Percentiles rank a stretch among this genome's conserved stretches.
These are phyloP conservation scores for Leptarthrus brevirostris DNA, from an alignment of 2,888 invertebrate genomes.

Conservation along the genomic window DNA sequence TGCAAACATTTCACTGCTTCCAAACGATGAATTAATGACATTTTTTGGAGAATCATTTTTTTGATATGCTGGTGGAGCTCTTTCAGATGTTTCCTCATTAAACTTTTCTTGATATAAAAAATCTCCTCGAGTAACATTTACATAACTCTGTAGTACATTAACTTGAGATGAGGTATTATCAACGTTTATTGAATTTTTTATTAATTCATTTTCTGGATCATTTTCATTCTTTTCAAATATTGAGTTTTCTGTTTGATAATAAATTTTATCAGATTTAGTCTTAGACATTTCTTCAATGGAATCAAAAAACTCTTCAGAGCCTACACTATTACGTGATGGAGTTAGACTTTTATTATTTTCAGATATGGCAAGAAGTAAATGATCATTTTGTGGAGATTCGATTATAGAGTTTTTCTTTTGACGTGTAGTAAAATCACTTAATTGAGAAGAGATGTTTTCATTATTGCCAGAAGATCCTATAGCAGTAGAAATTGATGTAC, in stretches of 20 bases:
- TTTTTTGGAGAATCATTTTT: not conserved
- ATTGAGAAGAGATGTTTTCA: constrained; percentile 1
- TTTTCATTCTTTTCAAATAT: too few species aligned
- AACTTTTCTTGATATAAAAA: constrained; percentile 51
- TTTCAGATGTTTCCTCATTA: constrained; percentile 4
- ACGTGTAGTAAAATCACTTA: constrained; percentile 14
- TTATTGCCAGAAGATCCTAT: not conserved
- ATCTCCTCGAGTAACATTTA: constrained; percentile 58
- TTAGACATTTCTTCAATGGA: constrained; percentile 51
- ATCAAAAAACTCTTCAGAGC: constrained; percentile 47
- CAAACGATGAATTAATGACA: constrained; percentile 1
- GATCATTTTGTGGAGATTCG: not conserved
- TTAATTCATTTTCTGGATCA: constrained; percentile 28
- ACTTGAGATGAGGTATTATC: constrained; percentile 36
- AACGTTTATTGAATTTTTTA: constrained; percentile 3
- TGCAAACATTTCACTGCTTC: constrained; percentile 57
- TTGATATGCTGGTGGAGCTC: constrained; percentile 53
- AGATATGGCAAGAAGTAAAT: not conserved
- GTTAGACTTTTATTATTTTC: not conserved
- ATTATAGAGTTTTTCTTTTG: not conserved
- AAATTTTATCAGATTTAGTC: not conserved
- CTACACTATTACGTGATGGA: not conserved
- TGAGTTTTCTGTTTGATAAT: not conserved
- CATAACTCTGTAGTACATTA: constrained; percentile 56
- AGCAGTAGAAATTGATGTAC: not conserved